Conservation (phyloP, 2,113 vertebrate species). For the Salvator merianae region DNA sequence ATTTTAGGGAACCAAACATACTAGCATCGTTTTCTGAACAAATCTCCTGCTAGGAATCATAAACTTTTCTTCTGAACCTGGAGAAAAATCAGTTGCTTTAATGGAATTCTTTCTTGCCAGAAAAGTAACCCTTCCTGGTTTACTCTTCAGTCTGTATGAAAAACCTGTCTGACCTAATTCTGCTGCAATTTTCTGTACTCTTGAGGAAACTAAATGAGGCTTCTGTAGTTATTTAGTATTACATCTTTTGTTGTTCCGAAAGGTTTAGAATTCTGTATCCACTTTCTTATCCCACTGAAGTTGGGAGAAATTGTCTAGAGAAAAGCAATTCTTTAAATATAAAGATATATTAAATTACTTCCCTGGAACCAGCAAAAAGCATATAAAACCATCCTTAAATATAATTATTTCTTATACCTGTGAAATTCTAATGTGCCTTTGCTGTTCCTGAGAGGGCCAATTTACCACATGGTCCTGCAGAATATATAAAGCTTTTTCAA, state of each 20-base stretch:
- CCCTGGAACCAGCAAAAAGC: not conserved
- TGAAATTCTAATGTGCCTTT: slow-evolving; percentile 1
- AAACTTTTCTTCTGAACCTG: slow-evolving; percentile 61
- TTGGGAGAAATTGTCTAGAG: slow-evolving; percentile 55
- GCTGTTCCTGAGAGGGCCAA: not conserved
- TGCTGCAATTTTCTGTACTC: slow-evolving; percentile 56
- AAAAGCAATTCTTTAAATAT: slow-evolving; percentile 58
- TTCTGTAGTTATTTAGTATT: slow-evolving; percentile 49
- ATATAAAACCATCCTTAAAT: not conserved
- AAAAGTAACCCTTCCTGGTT: slow-evolving; percentile 60
- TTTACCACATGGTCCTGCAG: not conserved
- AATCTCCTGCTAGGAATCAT: slow-evolving; percentile 61
- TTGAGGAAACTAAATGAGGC: slow-evolving; percentile 43
- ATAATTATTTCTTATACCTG: slow-evolving; percentile 15
- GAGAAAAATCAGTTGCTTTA: slow-evolving; percentile 64
- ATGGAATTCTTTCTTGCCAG: slow-evolving; percentile 54
- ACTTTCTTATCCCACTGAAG: slow-evolving; percentile 59
- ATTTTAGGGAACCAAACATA: slow-evolving; percentile 58
- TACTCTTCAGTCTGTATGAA: slow-evolving; percentile 61
- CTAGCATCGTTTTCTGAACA: slow-evolving; percentile 57
- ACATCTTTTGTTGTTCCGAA: slow-evolving; percentile 54
- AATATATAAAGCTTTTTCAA: not conserved
- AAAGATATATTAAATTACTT: slow-evolving; percentile 46
- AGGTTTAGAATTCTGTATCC: slow-evolving; percentile 58
- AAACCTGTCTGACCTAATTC: slow-evolving; percentile 65